Conservation (phyloP, 2,797 vertebrate genomes). For the Taeniopygia guttata region DNA sequence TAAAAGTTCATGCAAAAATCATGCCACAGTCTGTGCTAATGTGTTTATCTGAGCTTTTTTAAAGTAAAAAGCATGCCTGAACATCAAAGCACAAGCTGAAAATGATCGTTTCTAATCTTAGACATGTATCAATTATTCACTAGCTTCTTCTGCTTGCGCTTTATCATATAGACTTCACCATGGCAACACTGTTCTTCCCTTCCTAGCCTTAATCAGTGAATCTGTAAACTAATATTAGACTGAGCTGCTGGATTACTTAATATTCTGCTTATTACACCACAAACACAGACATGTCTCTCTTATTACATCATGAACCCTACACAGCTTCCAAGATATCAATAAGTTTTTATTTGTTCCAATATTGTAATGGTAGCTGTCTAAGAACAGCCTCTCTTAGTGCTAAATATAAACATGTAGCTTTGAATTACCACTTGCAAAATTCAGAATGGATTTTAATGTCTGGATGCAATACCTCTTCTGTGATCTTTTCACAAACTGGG, state of each 20-base stretch:
- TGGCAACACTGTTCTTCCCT: constrained; percentile 76
- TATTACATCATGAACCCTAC: background rate
- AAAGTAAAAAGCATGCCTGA: constrained; percentile 21
- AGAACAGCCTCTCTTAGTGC: background rate
- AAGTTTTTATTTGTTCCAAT: background rate
- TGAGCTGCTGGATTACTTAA: constrained; percentile 20
- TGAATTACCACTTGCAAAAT: background rate
- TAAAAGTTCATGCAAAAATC: constrained; percentile 12
- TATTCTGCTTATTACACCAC: background rate
- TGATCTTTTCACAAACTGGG: background rate
- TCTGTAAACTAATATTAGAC: constrained; percentile 32
- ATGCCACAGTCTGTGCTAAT: background rate
- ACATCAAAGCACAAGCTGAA: constrained; percentile 68
- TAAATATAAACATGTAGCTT: background rate
- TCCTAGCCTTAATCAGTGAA: constrained; percentile 52
- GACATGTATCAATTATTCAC: constrained; percentile 85
- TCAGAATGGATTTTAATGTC: background rate
- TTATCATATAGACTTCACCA: constrained; percentile 80
- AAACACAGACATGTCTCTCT: background rate
- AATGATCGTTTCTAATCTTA: constrained; percentile 80
- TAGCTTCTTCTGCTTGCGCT: constrained; percentile 65
- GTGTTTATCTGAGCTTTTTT: background rate
- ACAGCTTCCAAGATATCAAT: background rate
- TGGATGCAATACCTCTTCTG: background rate
- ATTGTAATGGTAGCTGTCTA: background rate